A percentile compares a stretch with the other conserved stretches of the same genome.
Evolutionary conservation across 2,113 vertebrate species (phyloP).

Genomic region (Accipiter virgatus): DNA sequence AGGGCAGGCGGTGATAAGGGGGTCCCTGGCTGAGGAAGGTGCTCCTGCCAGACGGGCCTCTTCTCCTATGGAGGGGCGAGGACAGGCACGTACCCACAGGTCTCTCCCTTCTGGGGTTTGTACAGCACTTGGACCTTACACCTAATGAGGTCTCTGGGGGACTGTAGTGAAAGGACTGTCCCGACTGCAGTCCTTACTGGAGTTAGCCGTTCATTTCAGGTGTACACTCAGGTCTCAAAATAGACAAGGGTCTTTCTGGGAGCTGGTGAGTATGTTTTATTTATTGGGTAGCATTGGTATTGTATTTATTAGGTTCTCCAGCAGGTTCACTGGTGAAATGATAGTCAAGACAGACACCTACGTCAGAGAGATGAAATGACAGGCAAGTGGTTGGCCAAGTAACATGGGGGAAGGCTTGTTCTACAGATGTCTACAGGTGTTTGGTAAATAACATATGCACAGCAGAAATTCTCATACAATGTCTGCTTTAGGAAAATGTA

Average conservation of each 20-base stretch:
- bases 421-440: background rate
- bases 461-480: background rate
- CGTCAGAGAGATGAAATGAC: background rate
- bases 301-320: background rate
- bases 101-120: background rate
- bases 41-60: background rate
- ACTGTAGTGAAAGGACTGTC: background rate
- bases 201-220: background rate
- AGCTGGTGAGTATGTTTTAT: background rate
- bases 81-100: background rate
- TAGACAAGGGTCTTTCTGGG: background rate
- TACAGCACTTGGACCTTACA: background rate
- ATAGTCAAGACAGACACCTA: background rate
- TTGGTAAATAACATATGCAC: background rate
- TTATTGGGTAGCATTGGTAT: background rate
- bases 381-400: background rate
- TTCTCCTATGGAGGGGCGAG: background rate
- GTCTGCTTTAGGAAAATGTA: background rate
- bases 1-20: background rate
- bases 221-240: background rate
- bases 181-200: background rate
- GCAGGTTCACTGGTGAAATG: background rate
- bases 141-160: background rate
- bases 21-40: background rate
- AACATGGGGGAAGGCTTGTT: background rate